Percentiles rank a stretch among this genome's conserved stretches.
Conservation (phyloP, 2,113 vertebrate genomes). For the Leucopsar rothschildi region DNA sequence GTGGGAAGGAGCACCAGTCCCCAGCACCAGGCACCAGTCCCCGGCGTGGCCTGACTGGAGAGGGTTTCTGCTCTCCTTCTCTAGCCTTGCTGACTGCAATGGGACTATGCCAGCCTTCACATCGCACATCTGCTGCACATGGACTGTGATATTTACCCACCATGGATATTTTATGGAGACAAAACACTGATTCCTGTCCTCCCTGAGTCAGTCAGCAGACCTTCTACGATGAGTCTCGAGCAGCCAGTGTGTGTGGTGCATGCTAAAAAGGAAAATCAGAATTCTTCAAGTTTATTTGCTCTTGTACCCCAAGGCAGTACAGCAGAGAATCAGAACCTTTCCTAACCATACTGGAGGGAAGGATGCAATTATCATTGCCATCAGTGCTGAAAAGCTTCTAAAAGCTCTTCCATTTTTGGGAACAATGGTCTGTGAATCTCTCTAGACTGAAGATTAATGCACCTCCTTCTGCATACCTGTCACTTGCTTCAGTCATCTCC, state of each 20-base stretch:
- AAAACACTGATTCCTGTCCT: neutral
- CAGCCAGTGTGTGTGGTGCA: neutral
- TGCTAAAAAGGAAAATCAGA: neutral
- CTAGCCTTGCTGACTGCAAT: neutral
- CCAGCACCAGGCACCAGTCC: fast-evolving
- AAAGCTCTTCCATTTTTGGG: constrained; percentile 15
- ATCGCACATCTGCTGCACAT: neutral
- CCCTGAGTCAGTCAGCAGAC: neutral
- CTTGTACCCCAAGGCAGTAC: neutral
- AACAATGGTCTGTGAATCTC: neutral
- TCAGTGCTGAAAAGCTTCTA: neutral
- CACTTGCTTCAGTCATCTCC: neutral
- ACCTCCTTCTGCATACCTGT: neutral
- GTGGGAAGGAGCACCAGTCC: neutral
- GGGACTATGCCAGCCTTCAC: neutral
- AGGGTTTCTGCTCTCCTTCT: neutral
- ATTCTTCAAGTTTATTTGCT: neutral
- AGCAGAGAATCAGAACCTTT: neutral
- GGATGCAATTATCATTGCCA: neutral
- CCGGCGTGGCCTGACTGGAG: neutral
- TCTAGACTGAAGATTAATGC: constrained; percentile 10
- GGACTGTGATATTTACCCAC: neutral
- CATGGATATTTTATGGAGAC: neutral
- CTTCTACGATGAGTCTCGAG: neutral
- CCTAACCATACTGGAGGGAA: neutral